Evolutionary conservation across 2,797 vertebrate species (phyloP), one percentile per base, ranked within the genome.

Genomic region (Brachymystax lenok): DNA sequence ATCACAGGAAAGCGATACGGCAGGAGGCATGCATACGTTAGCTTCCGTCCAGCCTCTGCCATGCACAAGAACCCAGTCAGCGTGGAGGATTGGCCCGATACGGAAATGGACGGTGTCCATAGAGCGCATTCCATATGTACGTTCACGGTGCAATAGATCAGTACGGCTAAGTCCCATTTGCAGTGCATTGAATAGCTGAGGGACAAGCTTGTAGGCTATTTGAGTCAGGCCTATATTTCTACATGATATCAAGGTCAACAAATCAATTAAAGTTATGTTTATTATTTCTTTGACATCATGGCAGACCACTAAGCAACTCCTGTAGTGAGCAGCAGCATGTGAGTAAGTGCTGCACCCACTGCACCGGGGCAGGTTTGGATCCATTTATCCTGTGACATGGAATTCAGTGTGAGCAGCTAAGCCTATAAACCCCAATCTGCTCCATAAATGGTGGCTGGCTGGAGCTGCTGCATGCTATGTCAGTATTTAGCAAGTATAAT

Each of bases 1-100:
- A 66, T 88, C 86, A 93, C 87, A 30, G 89, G 91, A 51, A 87
- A 92, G 87, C 92, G 94, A 88, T 94, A 91, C 0, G 92, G 92
- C 88, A 92, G 93, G 87, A 92, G 93, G 78, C 89, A 91, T 73
- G 86, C 93, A 0, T 93, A 59, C 81, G 79, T 92, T 74, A 83
- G 81, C 78, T 95, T 94, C 87, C 93, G 91, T 63, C 88, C 90
- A 0, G 88, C 92, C 84, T 80, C 89, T 70, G 89, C 86, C 76
- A 91, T 87, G 69, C 92, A 90, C 69, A 90, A 88, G 74, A 84
- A 86, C 78, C 83, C 77, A 52, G 86, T 86, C 69, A 76, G 74
- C 1, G 81, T 81, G 78, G 86, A 87, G 78, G 85, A 87, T 78
- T 80, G 76, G 30, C 86, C 91, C 82, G 86, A 56, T 51, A 71